Evolutionary conservation across 2,888 invertebrate species (phyloP).

Genomic region (Caenorhabditis angaria): DNA sequence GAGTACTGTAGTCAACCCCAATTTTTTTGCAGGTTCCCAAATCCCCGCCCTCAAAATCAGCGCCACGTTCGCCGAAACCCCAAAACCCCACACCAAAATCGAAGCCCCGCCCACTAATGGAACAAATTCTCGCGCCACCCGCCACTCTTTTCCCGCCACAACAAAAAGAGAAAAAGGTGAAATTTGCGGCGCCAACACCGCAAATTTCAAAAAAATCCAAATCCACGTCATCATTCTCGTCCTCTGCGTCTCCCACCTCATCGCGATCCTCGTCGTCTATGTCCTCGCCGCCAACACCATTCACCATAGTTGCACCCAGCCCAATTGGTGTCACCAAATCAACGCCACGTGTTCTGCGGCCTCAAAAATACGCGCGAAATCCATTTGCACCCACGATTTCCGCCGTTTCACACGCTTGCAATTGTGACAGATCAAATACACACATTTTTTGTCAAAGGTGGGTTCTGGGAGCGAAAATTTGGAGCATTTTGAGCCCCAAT

Average conservation of each 20-base stretch:
- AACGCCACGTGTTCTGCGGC: constrained; percentile 30
- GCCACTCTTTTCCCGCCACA: constrained; percentile 26
- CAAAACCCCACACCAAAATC: constrained; percentile 17
- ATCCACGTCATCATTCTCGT: constrained; percentile 9
- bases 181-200: not conserved
- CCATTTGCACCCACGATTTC: constrained; percentile 33
- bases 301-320: constrained; percentile 15
- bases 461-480: not conserved
- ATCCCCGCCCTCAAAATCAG: not conserved
- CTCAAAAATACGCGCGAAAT: constrained; percentile 44
- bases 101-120: constrained; percentile 51
- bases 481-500: not conserved
- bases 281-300: constrained; percentile 15
- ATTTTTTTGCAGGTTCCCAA: not conserved
- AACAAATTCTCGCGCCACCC: constrained; percentile 33
- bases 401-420: constrained; percentile 39
- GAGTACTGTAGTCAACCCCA: not conserved
- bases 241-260: constrained; percentile 33
- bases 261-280: constrained; percentile 42
- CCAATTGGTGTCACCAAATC: constrained; percentile 25
- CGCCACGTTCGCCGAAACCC: constrained; percentile 2
- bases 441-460: constrained; percentile 59
- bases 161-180: not conserved
- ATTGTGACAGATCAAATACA: constrained; percentile 45
- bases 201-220: constrained; percentile 1